These are phyloP conservation scores for Adineta ricciae DNA, from an alignment of 2,888 invertebrate genomes.

Conservation along the genomic window DNA sequence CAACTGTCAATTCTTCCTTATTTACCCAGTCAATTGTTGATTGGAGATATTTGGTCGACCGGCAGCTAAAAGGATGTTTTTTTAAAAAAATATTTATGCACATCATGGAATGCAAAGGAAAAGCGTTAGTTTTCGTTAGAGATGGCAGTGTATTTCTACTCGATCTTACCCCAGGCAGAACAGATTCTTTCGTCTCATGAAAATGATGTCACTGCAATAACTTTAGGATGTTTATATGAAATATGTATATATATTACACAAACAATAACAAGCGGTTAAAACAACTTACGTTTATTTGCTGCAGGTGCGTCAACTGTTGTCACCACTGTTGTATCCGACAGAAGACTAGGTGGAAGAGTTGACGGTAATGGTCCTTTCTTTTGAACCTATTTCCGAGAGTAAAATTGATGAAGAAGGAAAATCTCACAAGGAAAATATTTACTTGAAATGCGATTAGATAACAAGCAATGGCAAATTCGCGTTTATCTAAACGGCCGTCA, in stretches of 20 bases:
- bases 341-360: slow-evolving; percentile 22
- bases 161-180: background rate
- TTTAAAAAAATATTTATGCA: background rate
- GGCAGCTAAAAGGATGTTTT: background rate
- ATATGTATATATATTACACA: background rate
- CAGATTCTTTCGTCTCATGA: background rate
- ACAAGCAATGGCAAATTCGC: slow-evolving; percentile 50
- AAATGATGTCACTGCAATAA: background rate
- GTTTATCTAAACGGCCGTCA: slow-evolving; percentile 50
- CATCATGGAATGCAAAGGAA: background rate
- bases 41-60: background rate
- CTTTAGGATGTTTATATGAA: background rate
- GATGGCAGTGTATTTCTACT: background rate
- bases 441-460: slow-evolving; percentile 42
- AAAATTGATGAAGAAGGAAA: slow-evolving; percentile 52
- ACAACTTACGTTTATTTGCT: background rate
- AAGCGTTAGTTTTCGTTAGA: background rate
- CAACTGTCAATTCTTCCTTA: background rate
- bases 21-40: background rate
- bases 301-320: background rate
- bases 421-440: slow-evolving; percentile 53
- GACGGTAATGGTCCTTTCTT: slow-evolving; percentile 9
- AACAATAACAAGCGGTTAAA: background rate
- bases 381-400: slow-evolving; percentile 10
- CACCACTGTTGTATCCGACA: background rate